These are phyloP conservation scores for Euphysa ruthae DNA, from an alignment of 30 jellyfish, hydroid and myxozoan genomes.

Conservation along the genomic window DNA sequence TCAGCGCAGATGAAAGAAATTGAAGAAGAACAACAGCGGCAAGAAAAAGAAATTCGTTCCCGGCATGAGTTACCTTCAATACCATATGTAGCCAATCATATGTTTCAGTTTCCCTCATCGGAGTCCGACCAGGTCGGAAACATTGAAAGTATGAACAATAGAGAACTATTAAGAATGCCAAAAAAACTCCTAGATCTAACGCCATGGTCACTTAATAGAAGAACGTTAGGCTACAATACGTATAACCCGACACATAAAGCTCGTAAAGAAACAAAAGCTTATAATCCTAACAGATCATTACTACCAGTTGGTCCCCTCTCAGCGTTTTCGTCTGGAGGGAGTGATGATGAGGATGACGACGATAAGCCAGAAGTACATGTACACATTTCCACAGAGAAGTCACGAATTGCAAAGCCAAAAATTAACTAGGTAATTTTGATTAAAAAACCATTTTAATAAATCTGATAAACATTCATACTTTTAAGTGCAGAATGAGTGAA, in stretches of 20 bases:
- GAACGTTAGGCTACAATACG: too few species aligned
- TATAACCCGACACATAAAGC: not conserved
- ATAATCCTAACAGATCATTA: not conserved
- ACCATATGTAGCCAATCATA: slow-evolving; percentile 25
- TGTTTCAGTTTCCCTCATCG: not conserved
- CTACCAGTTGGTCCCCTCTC: slow-evolving; percentile 9
- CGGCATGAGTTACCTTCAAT: slow-evolving; percentile 30
- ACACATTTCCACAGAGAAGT: slow-evolving; percentile 88
- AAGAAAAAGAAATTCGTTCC: slow-evolving; percentile 32
- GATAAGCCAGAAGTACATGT: slow-evolving; percentile 98
- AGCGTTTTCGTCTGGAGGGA: not conserved
- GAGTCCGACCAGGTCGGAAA: not conserved
- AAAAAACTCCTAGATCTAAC: not conserved
- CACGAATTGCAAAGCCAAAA: slow-evolving; percentile 44
- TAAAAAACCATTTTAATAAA: too few species aligned
- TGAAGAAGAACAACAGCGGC: slow-evolving; percentile 35
- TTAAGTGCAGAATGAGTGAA: too few species aligned
- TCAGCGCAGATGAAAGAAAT: slow-evolving; percentile 38
- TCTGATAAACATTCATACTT: too few species aligned
- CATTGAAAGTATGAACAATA: not conserved
- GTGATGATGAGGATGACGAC: slow-evolving; percentile 69
- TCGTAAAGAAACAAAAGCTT: not conserved
- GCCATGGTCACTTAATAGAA: not conserved
- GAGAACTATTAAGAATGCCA: not conserved
- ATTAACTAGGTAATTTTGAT: too few species aligned